These are phyloP conservation scores for Rhamphomyia laevipes DNA, from an alignment of 2,888 invertebrate genomes.

Conservation along the genomic window DNA sequence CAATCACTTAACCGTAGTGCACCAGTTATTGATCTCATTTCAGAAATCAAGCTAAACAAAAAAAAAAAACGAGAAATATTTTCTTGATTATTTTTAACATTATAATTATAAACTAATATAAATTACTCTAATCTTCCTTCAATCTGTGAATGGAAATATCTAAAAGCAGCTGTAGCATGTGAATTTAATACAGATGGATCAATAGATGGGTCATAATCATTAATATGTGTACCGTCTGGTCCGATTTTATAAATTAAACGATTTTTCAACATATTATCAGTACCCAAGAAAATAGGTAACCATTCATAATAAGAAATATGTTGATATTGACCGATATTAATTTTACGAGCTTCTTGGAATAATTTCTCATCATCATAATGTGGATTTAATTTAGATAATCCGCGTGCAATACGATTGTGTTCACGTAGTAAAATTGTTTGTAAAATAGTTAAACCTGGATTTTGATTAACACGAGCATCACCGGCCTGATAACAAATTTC, in stretches of 20 bases:
- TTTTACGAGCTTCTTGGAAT: conserved; percentile 41
- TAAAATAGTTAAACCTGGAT: conserved; percentile 38
- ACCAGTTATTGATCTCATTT: conserved; percentile 35
- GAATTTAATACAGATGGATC: conserved; percentile 48
- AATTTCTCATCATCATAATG: conserved; percentile 41
- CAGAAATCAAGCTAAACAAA: conserved; percentile 36
- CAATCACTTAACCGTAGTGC: conserved; percentile 41
- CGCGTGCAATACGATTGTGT: conserved; percentile 40
- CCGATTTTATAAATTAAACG: conserved; percentile 30
- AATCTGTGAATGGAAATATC: conserved; percentile 52
- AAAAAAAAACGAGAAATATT: background rate
- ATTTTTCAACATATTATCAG: conserved; percentile 37
- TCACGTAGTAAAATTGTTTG: conserved; percentile 41
- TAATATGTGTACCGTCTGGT: conserved; percentile 30
- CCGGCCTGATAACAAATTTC: conserved; percentile 70
- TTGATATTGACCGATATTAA: conserved; percentile 41
- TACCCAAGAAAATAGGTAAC: conserved; percentile 40
- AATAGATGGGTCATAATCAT: conserved; percentile 42
- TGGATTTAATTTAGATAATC: conserved; percentile 39
- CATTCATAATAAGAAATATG: conserved; percentile 44
- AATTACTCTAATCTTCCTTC: conserved; percentile 39
- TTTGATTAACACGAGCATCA: conserved; percentile 40
- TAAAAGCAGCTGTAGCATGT: conserved; percentile 52
- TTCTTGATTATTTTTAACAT: background rate
- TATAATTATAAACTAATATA: conserved; percentile 23